A percentile compares a stretch with the other conserved stretches of the same genome.
These are phyloP conservation scores for Hyppa rectilinea DNA, from an alignment of 2,888 invertebrate species.

Conservation along the genomic window DNA sequence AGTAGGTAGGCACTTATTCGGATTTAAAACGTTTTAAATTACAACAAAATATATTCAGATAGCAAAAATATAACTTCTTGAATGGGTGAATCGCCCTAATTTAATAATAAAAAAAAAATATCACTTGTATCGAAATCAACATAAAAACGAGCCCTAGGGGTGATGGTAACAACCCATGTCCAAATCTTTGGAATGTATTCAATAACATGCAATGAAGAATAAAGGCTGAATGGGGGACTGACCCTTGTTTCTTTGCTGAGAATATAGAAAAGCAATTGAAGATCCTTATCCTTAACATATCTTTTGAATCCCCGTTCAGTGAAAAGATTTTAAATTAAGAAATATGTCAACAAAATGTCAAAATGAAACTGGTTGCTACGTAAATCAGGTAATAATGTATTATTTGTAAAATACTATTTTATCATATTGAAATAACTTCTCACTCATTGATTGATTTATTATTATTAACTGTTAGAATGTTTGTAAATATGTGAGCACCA, in stretches of 20 bases:
- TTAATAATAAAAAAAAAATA: no score
- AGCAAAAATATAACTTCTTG: not conserved
- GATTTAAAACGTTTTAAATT: not conserved
- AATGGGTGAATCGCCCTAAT: not conserved
- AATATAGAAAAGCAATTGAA: slow-evolving; percentile 51
- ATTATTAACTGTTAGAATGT: no score
- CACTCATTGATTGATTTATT: no score
- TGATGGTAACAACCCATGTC: slow-evolving; percentile 65
- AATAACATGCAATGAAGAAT: slow-evolving; percentile 65
- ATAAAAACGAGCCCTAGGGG: slow-evolving; percentile 48
- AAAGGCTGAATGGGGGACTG: slow-evolving; percentile 58
- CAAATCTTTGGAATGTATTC: slow-evolving; percentile 73
- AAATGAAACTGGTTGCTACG: no score
- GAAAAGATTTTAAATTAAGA: not conserved
- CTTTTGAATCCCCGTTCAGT: slow-evolving; percentile 16
- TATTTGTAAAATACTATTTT: no score
- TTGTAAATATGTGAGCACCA: no score
- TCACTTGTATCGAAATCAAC: slow-evolving; percentile 57
- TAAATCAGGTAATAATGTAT: no score
- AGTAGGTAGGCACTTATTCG: not conserved
- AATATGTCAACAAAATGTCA: no score
- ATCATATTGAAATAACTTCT: no score
- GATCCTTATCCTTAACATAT: slow-evolving; percentile 13
- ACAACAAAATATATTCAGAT: slow-evolving; percentile 17
- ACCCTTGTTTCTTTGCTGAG: slow-evolving; percentile 61